Evolutionary conservation across 2,113 vertebrate genomes (phyloP).

Genomic region (Gymnorhina tibicen): DNA sequence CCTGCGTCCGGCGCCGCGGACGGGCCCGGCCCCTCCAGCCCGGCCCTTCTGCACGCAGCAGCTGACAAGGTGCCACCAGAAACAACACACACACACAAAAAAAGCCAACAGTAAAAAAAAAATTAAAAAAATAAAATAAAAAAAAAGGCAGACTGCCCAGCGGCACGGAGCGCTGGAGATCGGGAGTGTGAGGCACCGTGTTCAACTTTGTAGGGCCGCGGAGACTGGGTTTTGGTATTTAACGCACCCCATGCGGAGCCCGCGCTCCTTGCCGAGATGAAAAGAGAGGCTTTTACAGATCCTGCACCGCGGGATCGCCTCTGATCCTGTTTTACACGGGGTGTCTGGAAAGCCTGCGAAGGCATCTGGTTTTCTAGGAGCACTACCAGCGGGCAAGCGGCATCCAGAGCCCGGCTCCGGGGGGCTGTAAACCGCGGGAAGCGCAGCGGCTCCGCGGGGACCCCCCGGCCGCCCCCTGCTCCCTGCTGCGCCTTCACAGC

Average conservation of each 20-base stretch:
- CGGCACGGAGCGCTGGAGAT: not conserved
- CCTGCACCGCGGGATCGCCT: constrained; percentile 29
- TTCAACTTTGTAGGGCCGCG: not conserved
- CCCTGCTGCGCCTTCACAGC: not conserved
- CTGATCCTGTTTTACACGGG: constrained; percentile 50
- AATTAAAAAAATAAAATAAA: not conserved
- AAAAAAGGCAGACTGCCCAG: not conserved
- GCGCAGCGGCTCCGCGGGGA: not conserved
- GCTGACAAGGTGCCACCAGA: not conserved
- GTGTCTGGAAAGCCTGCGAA: constrained; percentile 51
- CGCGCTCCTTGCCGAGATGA: not conserved
- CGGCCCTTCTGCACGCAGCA: not conserved
- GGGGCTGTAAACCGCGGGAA: constrained; percentile 44
- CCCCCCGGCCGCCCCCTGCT: not conserved
- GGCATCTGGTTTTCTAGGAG: constrained; percentile 56
- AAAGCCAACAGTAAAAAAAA: fast-evolving
- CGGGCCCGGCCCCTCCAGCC: not conserved
- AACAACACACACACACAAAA: not conserved
- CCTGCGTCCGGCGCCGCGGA: not conserved
- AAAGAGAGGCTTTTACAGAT: constrained; percentile 42
- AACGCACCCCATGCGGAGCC: constrained; percentile 34
- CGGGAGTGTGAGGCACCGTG: not conserved
- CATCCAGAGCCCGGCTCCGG: constrained; percentile 10
- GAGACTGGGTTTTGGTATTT: constrained; percentile 8
- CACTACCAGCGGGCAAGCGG: constrained; percentile 28